Evolutionary conservation across 2,888 invertebrate species (phyloP).

Genomic region (Exocentrus adspersus): DNA sequence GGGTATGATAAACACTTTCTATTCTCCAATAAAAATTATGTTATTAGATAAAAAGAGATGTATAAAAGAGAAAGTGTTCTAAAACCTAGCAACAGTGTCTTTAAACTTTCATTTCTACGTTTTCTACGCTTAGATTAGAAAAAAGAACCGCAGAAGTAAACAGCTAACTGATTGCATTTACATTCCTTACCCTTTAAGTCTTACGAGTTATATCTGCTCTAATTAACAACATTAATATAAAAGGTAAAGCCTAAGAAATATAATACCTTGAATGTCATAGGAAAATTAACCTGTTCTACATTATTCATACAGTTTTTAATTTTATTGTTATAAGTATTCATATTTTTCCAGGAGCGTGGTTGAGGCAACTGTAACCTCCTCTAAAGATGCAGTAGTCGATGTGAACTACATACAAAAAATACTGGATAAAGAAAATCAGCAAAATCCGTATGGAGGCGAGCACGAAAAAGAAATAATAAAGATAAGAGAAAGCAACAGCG

Average conservation of each 20-base stretch:
- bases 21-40: no score
- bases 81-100: not conserved
- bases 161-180: not conserved
- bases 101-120: no score
- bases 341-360: conserved; percentile 73
- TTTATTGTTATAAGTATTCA: no score
- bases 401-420: conserved; percentile 77
- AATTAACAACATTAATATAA: no score
- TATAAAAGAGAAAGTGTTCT: not conserved
- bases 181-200: conserved; percentile 16
- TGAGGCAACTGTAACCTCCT: conserved; percentile 75
- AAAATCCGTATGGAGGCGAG: conserved; percentile 31
- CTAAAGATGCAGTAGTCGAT: conserved; percentile 74
- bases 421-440: conserved; percentile 51
- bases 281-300: not conserved
- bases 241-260: no score
- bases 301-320: no score
- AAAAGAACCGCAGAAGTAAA: not conserved
- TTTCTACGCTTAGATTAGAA: no score
- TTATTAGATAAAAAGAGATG: no score
- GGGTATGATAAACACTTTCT: no score
- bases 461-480: conserved; percentile 38
- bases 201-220: conserved; percentile 10
- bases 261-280: no score
- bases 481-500: conserved; percentile 54